Conservation (phyloP, 92 coral and sea anemone species). For the Porites lobata region DNA sequence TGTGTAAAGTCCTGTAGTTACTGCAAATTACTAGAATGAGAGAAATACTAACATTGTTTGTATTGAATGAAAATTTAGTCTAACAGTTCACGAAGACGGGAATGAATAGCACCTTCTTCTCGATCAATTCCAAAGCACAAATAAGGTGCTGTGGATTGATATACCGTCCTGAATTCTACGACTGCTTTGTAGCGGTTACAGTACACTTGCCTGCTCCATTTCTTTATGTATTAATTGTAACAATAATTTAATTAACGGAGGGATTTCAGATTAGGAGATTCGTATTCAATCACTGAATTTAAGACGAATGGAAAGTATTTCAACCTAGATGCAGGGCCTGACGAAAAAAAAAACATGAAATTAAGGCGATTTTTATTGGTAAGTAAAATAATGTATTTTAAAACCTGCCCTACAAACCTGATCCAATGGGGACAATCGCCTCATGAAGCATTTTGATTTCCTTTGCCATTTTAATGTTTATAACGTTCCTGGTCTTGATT, state of each 20-base stretch:
- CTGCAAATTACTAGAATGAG: conserved; percentile 45
- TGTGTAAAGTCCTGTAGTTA: conserved; percentile 29
- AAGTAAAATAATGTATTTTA: neutral
- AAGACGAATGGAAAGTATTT: neutral
- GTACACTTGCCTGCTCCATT: conserved; percentile 6
- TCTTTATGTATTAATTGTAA: conserved; percentile 6
- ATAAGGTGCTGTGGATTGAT: conserved; percentile 15
- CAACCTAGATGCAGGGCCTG: too few species aligned
- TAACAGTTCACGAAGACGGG: conserved; percentile 4
- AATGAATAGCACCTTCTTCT: neutral
- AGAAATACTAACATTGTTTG: conserved; percentile 15
- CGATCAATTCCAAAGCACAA: conserved; percentile 17
- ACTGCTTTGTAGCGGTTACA: conserved; percentile 3
- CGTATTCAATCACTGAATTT: conserved; percentile 12
- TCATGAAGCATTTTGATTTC: conserved; percentile 49
- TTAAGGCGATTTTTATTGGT: neutral
- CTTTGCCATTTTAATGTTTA: conserved; percentile 65
- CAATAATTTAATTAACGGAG: conserved; percentile 16
- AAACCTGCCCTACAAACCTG: conserved; percentile 48
- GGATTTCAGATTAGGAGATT: conserved; percentile 6
- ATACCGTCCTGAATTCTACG: conserved; percentile 4
- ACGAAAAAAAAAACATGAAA: neutral
- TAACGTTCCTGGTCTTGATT: conserved; percentile 47
- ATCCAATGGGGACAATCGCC: conserved; percentile 67
- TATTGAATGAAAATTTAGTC: conserved; percentile 1